Base-by-base conservation (phyloP, 2,113 vertebrate species). In the Cynopterus brachyotis region DNA sequence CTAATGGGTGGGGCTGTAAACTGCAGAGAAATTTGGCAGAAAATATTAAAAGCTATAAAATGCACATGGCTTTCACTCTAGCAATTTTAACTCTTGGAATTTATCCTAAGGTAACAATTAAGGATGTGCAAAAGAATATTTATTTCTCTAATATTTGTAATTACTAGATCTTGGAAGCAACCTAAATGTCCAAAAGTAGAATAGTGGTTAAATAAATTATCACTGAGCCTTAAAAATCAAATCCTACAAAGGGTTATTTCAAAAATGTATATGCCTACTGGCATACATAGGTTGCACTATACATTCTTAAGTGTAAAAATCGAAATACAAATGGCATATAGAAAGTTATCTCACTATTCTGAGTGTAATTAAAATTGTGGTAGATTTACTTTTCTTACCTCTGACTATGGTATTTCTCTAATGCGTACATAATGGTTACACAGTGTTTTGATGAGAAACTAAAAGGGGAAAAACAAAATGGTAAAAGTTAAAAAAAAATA, bases 31-130 rank as follows among this genome's bases (percentile, higher is more conserved):
- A 86, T 86, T 86, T 97, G 93, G 93, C 85, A 93, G 64, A 89
- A 93, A 95, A 91, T 47, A 94, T 62, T 72, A 78, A 95, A 93
- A 93, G 16, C 81, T 93, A 95, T 94, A 92, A 97, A 96, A 94
- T 57, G 45, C 30, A 91, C 70, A 84, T 86, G 75, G 11, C 85
- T 93, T 86, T 93, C 0, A 2, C 59, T 85, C 60, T 76, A 86
- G 82, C 37, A 69, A 96, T 75, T 93, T 26, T 35, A 95, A 72
- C 91, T 95, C 81, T 91, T 94, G 82, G 85, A 96, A 97, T 82
- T 79, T 67, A 93, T 96, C 89, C 91, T 97, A 93, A 82, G 81
- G 89, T 92, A 75, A 95, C 96, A 96, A 97, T 92, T 90, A 92
- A 96, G 73, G 67, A 89, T 95, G 45, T 55, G 67, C 72, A 96